Conservation (phyloP, 2,888 invertebrate species). For the Cecidostiba fungosa region DNA sequence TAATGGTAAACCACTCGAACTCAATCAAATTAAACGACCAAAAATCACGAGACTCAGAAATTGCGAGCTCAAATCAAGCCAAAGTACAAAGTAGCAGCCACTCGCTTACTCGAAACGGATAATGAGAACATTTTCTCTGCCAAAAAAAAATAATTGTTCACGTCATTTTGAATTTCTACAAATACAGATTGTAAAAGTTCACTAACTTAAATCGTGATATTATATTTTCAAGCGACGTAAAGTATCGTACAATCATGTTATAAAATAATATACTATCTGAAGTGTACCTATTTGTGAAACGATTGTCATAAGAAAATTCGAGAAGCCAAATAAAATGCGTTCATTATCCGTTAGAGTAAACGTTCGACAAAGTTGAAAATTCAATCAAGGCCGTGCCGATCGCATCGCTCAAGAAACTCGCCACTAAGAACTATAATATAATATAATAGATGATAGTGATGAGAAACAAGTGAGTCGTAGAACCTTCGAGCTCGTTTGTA, state of each 20-base stretch:
- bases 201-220: too few species aligned
- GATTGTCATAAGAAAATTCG: neutral
- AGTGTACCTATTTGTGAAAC: neutral
- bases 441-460: constrained; percentile 42
- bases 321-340: neutral
- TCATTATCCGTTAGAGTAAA: constrained; percentile 7
- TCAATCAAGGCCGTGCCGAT: constrained; percentile 36
- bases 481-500: constrained; percentile 65
- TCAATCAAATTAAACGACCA: constrained; percentile 12
- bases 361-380: neutral
- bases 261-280: neutral
- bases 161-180: neutral
- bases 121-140: neutral
- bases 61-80: constrained; percentile 20
- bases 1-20: constrained; percentile 31
- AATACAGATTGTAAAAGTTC: too few species aligned
- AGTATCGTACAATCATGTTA: neutral
- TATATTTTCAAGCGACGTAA: too few species aligned
- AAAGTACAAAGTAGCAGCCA: constrained; percentile 33
- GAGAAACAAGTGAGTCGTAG: constrained; percentile 57
- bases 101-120: constrained; percentile 20
- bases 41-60: constrained; percentile 56
- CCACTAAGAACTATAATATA: constrained; percentile 43
- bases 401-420: constrained; percentile 48
- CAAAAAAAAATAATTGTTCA: neutral